These are phyloP conservation scores for Epinephelus moara DNA, from an alignment of 2,113 vertebrate genomes.

Conservation along the genomic window DNA sequence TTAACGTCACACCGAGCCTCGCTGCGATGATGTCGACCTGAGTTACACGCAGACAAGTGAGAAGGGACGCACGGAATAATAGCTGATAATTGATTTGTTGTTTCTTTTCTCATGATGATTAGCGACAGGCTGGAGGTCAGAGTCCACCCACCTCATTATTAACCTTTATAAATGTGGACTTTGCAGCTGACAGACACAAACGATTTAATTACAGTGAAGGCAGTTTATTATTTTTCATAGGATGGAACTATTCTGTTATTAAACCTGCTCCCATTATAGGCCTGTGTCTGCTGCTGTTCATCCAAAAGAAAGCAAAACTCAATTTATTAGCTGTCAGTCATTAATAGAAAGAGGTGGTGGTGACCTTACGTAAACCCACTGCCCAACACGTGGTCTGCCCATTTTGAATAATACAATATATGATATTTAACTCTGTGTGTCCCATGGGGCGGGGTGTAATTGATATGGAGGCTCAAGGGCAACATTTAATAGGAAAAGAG, in stretches of 20 bases:
- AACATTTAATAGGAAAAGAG: not conserved
- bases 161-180: slow-evolving; percentile 27
- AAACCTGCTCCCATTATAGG: not conserved
- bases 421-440: not conserved
- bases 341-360: not conserved
- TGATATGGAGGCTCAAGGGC: not conserved
- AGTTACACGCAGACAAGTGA: slow-evolving; percentile 33
- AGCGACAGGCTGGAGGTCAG: slow-evolving; percentile 34
- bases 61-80: slow-evolving; percentile 12
- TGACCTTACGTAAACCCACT: not conserved
- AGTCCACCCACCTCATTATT: slow-evolving; percentile 41
- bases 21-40: slow-evolving; percentile 20
- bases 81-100: slow-evolving; percentile 45
- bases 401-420: not conserved
- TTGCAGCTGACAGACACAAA: slow-evolving; percentile 14
- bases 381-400: not conserved
- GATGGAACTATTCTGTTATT: slow-evolving; percentile 4
- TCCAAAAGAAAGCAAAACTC: not conserved
- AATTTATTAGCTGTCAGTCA: not conserved
- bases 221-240: not conserved
- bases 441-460: not conserved
- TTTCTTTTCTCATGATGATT: slow-evolving; percentile 38
- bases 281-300: not conserved
- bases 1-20: slow-evolving; percentile 5
- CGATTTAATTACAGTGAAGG: slow-evolving; percentile 11